Base-by-base conservation (phyloP, 2,888 invertebrate species). In the Alentia gelatinosa region DNA sequence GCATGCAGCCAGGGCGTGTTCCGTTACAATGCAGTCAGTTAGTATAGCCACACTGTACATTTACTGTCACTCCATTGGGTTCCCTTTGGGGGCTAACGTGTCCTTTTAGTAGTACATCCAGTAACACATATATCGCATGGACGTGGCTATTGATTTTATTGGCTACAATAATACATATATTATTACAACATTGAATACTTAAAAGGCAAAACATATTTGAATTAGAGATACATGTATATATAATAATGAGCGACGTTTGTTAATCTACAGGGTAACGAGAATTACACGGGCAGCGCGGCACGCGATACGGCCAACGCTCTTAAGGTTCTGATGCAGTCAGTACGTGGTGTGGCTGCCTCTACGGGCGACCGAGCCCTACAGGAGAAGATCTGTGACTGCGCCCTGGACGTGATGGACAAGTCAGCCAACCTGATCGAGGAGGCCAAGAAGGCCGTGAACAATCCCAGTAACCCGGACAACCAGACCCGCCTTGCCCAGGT, bases 341-440 rank as follows among this genome's bases (percentile, higher is more conserved):
- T 98, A 0, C 97, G 98, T 42, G 98, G 98, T 12, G 97, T 96
- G 0, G 96, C 95, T 0, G 95, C 96, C 23, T 94, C 95, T 15
- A 94, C 95, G 0, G 94, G 94, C 1, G 95, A 96, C 92, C 90
- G 96, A 23, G 97, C 97, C 12, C 96, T 97, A 23, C 97, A 97
- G 94, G 95, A 94, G 88, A 95, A 96, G 37, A 96, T 97, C 63
- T 96, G 97, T 30, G 96, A 96, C 79, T 96, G 96, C 19, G 98
- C 98, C 0, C 97, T 98, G 50, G 98, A 98, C 92, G 98, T 98
- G 23, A 97, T 98, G 93, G 97, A 97, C 90, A 97, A 98, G 90
- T 98, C 98, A 0, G 97, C 97, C 47, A 97, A 97, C 0, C 97
- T 98, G 23, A 97, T 98, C 91, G 98, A 98, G 95, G 98, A 98